phyloP scores from a whole-genome alignment of 2,797 vertebrate genomes.

The Pipistrellus nathusii region DNA sequence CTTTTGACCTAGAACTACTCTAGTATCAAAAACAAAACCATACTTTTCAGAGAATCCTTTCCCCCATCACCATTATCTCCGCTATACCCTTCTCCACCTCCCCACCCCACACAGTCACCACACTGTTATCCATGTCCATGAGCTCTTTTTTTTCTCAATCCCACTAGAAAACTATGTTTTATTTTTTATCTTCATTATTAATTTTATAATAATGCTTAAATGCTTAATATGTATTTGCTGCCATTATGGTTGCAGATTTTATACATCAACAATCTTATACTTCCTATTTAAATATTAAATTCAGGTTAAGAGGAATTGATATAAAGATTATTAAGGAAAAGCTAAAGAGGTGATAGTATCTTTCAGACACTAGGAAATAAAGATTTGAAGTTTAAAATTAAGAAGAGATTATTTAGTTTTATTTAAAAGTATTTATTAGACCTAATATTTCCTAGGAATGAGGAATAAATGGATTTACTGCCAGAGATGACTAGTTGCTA shows the following conservation, averaged over 20 bases:
- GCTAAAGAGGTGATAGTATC: conserved; percentile 19
- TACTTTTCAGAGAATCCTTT: conserved; percentile 10
- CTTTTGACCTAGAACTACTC: conserved; percentile 37
- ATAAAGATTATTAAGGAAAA: conserved; percentile 21
- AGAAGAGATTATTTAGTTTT: background rate
- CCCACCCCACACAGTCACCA: background rate
- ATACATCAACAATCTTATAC: background rate
- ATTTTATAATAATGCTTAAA: conserved; percentile 45
- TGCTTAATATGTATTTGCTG: background rate
- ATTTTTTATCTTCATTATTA: conserved; percentile 23
- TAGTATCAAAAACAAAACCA: background rate
- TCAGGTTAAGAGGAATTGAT: conserved; percentile 33
- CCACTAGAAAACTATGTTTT: background rate
- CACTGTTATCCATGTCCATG: background rate
- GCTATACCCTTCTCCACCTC: background rate
- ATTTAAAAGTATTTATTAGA: conserved; percentile 42
- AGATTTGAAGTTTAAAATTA: conserved; percentile 35
- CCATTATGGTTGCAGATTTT: conserved; percentile 25
- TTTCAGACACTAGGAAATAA: conserved; percentile 55
- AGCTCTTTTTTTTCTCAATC: background rate
- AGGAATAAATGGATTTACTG: background rate
- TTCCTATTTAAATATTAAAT: conserved; percentile 21
- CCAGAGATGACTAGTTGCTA: background rate
- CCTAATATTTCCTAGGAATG: conserved; percentile 14
- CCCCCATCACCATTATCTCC: background rate